Evolutionary conservation across 2,888 invertebrate genomes (phyloP).

Genomic region (Crepidodera aurea): DNA sequence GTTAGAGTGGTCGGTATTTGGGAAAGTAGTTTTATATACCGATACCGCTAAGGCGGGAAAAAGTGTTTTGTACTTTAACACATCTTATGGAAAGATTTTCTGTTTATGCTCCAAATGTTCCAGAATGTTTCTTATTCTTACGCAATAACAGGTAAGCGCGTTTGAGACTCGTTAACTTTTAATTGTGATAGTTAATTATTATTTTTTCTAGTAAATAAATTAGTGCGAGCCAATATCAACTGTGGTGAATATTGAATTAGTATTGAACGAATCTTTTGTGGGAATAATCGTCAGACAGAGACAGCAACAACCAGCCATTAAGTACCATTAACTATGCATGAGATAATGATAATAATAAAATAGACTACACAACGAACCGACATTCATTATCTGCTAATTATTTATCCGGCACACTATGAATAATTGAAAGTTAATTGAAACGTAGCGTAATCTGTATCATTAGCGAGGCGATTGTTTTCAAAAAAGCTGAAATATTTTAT

Average conservation of each 20-base stretch:
- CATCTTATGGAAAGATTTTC: too few species aligned
- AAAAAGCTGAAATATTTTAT: too few species aligned
- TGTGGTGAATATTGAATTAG: slow-evolving; percentile 10
- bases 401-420: slow-evolving; percentile 18
- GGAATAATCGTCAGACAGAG: slow-evolving; percentile 7
- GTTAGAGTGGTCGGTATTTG: too few species aligned
- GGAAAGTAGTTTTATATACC: too few species aligned
- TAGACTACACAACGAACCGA: slow-evolving; percentile 6
- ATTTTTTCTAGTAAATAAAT: too few species aligned
- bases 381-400: slow-evolving; percentile 17
- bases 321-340: slow-evolving; percentile 16
- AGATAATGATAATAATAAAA: slow-evolving; percentile 24
- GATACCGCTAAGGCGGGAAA: too few species aligned
- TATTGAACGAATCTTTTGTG: slow-evolving; percentile 17
- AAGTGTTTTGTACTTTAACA: too few species aligned
- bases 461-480: neutral
- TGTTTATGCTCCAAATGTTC: too few species aligned
- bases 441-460: slow-evolving; percentile 3
- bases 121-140: too few species aligned
- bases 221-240: neutral
- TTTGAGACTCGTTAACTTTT: too few species aligned
- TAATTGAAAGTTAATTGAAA: slow-evolving; percentile 15
- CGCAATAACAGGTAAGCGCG: too few species aligned
- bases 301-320: slow-evolving; percentile 17
- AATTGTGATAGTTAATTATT: too few species aligned